Conservation (phyloP, 2,113 vertebrate species). For the Rhinogobius similis region DNA sequence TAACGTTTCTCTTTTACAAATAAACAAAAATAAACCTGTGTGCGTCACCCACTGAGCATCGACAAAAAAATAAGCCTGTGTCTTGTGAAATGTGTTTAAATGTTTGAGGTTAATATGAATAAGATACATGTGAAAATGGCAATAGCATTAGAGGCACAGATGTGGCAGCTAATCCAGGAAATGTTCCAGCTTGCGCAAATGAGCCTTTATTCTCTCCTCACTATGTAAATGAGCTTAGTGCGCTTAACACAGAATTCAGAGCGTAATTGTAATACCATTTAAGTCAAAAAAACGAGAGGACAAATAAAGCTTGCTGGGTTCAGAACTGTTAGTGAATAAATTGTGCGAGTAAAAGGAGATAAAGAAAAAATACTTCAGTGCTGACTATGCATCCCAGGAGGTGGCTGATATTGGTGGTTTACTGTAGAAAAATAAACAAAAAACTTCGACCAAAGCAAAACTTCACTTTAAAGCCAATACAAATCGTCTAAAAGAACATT, state of each 20-base stretch:
- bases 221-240: slow-evolving; percentile 43
- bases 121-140: neutral
- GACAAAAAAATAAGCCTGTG: neutral
- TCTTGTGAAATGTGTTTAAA: neutral
- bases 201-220: slow-evolving; percentile 46
- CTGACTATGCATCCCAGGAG: slow-evolving; percentile 54
- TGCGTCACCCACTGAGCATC: neutral
- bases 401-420: slow-evolving; percentile 44
- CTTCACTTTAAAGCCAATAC: slow-evolving; percentile 43
- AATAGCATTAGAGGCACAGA: neutral
- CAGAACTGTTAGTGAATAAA: slow-evolving; percentile 19
- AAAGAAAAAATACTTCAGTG: slow-evolving; percentile 30
- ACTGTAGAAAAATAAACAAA: slow-evolving; percentile 29
- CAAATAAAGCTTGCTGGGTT: slow-evolving; percentile 26
- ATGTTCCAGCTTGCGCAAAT: slow-evolving; percentile 38
- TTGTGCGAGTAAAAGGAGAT: slow-evolving; percentile 33
- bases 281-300: slow-evolving; percentile 26
- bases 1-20: neutral
- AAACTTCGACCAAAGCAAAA: slow-evolving; percentile 61
- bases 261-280: slow-evolving; percentile 36
- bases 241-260: slow-evolving; percentile 24
- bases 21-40: neutral
- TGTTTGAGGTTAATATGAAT: slow-evolving; percentile 9
- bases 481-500: slow-evolving; percentile 49
- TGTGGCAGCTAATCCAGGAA: slow-evolving; percentile 34